Base-by-base conservation (phyloP, 2,888 invertebrate genomes). In the Orthonevra nobilis region DNA sequence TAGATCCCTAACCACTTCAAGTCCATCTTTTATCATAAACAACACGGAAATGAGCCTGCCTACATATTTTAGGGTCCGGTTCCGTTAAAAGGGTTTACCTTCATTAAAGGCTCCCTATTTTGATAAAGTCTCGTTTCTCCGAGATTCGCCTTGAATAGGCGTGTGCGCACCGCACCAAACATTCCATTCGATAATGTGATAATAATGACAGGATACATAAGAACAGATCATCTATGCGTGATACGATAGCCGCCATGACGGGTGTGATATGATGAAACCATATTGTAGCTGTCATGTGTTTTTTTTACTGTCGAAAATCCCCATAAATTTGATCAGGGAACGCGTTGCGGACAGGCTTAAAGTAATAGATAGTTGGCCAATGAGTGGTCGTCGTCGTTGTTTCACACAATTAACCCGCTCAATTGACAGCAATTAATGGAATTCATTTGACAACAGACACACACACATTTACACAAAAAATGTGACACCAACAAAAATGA, bases 361-460 rank as follows among this genome's bases (percentile, higher is more conserved):
- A n/a, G n/a, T n/a, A n/a, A n/a, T n/a, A n/a, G n/a, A n/a, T n/a
- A n/a, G n/a, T n/a, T n/a, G n/a, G n/a, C n/a, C n/a, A n/a, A n/a
- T n/a, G n/a, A n/a, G n/a, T n/a, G n/a, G n/a, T n/a, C n/a, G n/a
- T n/a, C n/a, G 56, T 50, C 70, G 69, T 58, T 81, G 75, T 82
- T 81, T 81, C 77, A 70, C 81, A 58, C 83, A 83, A 83, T 83
- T 83, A 82, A 83, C 83, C 82, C 82, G 42, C 77, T 81, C 81
- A 83, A 83, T 82, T 83, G 83, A 82, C 83, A 82, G 81, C 83
- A 82, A 82, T 82, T 81, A 82, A 82, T 73, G 56, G 66, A 81
- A 72, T 82, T 52, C 81, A 74, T 79, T 74, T 81, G 73, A 69
- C 63, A 79, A 44, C 30, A 38, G 10, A 44, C 44, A 46, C 23